These are phyloP conservation scores for Sicus ferrugineus DNA, from an alignment of 2,888 invertebrate genomes.

Conservation along the genomic window DNA sequence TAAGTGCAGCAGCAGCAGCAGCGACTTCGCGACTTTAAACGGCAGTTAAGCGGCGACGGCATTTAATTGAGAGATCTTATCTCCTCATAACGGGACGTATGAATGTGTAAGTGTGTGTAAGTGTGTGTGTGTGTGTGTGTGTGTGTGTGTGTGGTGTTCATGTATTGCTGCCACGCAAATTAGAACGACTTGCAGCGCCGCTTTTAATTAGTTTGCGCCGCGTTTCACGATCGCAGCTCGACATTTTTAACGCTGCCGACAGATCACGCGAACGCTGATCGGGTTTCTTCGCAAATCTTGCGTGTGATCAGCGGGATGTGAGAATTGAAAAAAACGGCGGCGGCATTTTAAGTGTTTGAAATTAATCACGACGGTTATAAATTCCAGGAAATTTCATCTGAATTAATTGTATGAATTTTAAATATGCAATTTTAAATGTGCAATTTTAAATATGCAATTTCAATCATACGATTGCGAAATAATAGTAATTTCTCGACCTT, in stretches of 20 bases:
- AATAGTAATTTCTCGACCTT: no score
- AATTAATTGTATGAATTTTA: no score
- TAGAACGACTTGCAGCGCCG: background rate
- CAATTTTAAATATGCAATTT: no score
- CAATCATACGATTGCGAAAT: no score
- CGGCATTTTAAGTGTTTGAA: no score
- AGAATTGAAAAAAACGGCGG: background rate
- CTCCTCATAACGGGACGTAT: background rate
- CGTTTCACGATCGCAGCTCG: slow-evolving; percentile 19
- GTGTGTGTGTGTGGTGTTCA: background rate
- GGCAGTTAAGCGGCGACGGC: slow-evolving; percentile 17
- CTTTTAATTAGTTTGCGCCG: slow-evolving; percentile 11
- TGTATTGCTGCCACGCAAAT: background rate
- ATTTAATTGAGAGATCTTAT: slow-evolving; percentile 30
- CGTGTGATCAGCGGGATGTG: slow-evolving; percentile 25
- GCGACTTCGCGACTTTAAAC: no score
- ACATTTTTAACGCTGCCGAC: slow-evolving; percentile 6
- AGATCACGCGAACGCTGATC: slow-evolving; percentile 20
- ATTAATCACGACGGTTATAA: no score
- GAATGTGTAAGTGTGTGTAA: background rate
- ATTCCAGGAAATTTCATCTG: no score
- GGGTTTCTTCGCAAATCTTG: background rate
- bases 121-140: background rate
- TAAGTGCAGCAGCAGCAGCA: no score
- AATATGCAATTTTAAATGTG: no score